phyloP scores from a whole-genome alignment of 2,888 invertebrate genomes.

The Lissocephala sabroskyi region DNA sequence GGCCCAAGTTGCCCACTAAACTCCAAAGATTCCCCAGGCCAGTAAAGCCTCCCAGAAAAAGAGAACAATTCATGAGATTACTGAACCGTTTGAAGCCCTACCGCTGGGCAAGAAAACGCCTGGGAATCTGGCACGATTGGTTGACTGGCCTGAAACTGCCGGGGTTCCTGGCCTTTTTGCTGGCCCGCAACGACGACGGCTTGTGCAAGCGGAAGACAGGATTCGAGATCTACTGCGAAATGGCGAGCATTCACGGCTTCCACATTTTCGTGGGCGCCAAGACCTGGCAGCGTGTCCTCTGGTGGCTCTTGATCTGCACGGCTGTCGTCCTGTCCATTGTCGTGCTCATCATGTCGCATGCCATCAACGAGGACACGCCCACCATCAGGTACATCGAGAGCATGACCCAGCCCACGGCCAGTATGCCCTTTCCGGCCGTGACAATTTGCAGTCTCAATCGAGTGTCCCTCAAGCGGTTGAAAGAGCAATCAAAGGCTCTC shows the following conservation, averaged over 20 bases:
- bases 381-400: slow-evolving; percentile 75
- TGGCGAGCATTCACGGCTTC: slow-evolving; percentile 68
- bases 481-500: slow-evolving; percentile 66
- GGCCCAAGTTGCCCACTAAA: slow-evolving; percentile 18
- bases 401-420: slow-evolving; percentile 73
- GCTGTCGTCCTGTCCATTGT: slow-evolving; percentile 74
- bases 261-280: slow-evolving; percentile 55
- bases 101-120: too few relatives aligned
- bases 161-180: slow-evolving; percentile 40
- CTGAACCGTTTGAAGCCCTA: too few relatives aligned
- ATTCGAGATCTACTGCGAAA: slow-evolving; percentile 68
- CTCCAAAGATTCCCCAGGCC: too few relatives aligned
- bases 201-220: slow-evolving; percentile 56
- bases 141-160: slow-evolving; percentile 29
- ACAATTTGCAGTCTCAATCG: slow-evolving; percentile 75
- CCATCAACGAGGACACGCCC: slow-evolving; percentile 75
- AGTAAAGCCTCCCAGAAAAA: too few relatives aligned
- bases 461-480: slow-evolving; percentile 70
- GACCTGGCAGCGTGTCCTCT: slow-evolving; percentile 68
- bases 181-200: slow-evolving; percentile 56
- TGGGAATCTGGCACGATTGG: background rate
- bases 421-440: slow-evolving; percentile 74
- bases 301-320: slow-evolving; percentile 75
- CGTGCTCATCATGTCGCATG: slow-evolving; percentile 75
- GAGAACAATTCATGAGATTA: too few relatives aligned